Percentiles rank a stretch among this genome's conserved stretches.
These are phyloP conservation scores for Pseudachorutes palmiensis DNA, from an alignment of 1,140 invertebrate genomes.

Conservation along the genomic window DNA sequence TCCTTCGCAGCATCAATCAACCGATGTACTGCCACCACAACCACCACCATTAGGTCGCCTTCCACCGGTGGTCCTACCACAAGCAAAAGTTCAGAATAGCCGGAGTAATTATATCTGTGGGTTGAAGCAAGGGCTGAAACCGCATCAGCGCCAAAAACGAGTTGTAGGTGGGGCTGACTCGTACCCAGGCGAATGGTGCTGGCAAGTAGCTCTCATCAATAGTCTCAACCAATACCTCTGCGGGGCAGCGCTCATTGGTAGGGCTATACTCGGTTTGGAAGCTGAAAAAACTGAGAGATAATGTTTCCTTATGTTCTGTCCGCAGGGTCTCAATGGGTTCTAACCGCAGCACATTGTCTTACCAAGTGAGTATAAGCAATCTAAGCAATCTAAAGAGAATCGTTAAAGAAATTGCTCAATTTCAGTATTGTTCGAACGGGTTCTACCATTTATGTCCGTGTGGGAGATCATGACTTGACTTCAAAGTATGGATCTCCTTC, in stretches of 20 bases:
- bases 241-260: constrained; percentile 86
- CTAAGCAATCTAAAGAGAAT: background rate
- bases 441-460: constrained; percentile 80
- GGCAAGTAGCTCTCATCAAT: constrained; percentile 90
- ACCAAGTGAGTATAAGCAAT: constrained; percentile 63
- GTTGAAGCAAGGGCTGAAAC: constrained; percentile 51
- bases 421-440: constrained; percentile 77
- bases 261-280: constrained; percentile 73
- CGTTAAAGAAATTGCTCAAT: background rate
- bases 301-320: background rate
- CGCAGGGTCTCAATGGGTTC: constrained; percentile 47
- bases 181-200: constrained; percentile 84
- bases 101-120: constrained; percentile 58
- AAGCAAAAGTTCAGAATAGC: constrained; percentile 1
- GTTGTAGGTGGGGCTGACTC: constrained; percentile 88
- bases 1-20: constrained; percentile 5
- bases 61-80: constrained; percentile 41
- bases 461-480: constrained; percentile 86
- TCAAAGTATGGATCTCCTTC: constrained; percentile 75
- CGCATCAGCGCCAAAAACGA: constrained; percentile 40
- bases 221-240: constrained; percentile 90
- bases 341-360: constrained; percentile 92
- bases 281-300: background rate
- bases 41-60: background rate
- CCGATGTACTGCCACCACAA: background rate